A percentile compares a stretch with the other conserved stretches of the same genome.
Evolutionary conservation across 2,797 vertebrate species (phyloP).

Genomic region (Phoeniculus purpureus): DNA sequence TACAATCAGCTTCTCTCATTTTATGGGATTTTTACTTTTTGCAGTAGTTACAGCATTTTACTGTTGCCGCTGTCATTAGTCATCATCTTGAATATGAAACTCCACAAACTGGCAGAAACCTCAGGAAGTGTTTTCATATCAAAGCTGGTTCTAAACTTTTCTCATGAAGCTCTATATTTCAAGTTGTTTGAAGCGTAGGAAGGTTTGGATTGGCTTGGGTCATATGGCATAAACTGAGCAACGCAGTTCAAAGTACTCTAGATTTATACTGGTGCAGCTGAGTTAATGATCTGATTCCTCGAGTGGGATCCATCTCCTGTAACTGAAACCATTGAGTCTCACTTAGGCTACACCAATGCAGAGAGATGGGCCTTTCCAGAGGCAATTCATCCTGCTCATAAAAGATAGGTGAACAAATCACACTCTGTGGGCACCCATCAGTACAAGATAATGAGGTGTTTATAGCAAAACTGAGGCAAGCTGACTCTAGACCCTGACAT

Average conservation of each 20-base stretch:
- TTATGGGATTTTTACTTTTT: background rate
- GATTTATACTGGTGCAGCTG: background rate
- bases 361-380: background rate
- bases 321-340: background rate
- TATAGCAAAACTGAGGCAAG: background rate
- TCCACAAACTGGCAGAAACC: background rate
- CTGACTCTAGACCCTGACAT: background rate
- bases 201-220: background rate
- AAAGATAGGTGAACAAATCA: background rate
- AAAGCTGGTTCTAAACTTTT: conserved; percentile 5
- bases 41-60: background rate
- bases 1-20: background rate
- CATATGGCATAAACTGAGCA: background rate
- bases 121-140: background rate
- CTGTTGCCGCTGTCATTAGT: background rate
- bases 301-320: background rate
- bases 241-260: background rate
- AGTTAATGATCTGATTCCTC: background rate
- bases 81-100: background rate
- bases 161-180: background rate
- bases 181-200: background rate
- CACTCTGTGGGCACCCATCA: background rate
- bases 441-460: background rate
- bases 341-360: background rate
- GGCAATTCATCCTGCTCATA: background rate